Conservation (phyloP, 2,113 vertebrate species). For the Psittacus erithacus region DNA sequence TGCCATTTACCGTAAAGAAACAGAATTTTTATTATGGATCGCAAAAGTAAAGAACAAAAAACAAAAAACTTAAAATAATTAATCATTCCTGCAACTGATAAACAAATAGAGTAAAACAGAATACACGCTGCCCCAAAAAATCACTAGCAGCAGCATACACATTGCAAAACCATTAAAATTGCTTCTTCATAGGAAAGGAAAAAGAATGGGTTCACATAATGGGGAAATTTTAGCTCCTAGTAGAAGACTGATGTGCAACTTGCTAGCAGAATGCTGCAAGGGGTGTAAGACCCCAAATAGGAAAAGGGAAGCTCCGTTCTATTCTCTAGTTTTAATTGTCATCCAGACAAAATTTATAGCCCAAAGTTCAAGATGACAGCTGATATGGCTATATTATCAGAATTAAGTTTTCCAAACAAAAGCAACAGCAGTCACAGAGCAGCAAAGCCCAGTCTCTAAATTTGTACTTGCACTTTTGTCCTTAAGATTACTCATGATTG, state of each 20-base stretch:
- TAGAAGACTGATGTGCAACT: background rate
- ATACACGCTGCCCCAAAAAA: background rate
- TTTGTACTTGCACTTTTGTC: background rate
- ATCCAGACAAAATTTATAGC: background rate
- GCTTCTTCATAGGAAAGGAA: background rate
- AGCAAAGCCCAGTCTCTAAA: background rate
- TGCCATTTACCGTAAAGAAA: background rate
- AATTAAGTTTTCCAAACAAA: background rate
- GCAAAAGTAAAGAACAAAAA: background rate
- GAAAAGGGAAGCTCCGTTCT: fast-evolving
- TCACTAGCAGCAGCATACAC: background rate
- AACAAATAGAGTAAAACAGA: background rate
- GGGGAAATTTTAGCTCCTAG: background rate
- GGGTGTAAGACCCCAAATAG: background rate
- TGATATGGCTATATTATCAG: background rate
- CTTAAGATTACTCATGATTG: background rate
- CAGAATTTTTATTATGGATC: fast-evolving
- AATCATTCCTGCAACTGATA: background rate
- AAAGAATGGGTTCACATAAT: fast-evolving
- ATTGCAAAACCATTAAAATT: background rate
- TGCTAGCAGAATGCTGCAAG: background rate
- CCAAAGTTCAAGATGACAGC: background rate
- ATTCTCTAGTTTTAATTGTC: background rate
- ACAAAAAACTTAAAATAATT: background rate
- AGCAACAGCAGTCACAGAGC: background rate